These are phyloP conservation scores for Meliscaeva auricollis DNA, from an alignment of 2,888 invertebrate genomes.

Conservation along the genomic window DNA sequence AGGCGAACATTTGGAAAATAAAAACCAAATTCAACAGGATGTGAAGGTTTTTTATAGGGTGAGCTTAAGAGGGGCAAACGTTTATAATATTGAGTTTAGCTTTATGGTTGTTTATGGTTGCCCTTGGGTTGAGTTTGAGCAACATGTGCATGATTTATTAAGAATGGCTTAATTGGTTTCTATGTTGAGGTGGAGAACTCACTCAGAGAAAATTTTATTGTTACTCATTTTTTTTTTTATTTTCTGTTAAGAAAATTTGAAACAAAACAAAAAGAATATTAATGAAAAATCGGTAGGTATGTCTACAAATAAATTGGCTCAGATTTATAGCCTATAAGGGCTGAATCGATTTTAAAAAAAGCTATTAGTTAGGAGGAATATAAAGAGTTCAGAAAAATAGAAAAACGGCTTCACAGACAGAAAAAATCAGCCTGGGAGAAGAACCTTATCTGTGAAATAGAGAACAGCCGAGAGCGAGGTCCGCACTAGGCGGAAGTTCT, in stretches of 20 bases:
- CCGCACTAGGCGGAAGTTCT: too few relatives aligned
- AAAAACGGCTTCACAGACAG: too few relatives aligned
- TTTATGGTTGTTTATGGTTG: not conserved
- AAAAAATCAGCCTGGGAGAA: too few relatives aligned
- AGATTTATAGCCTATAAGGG: too few relatives aligned
- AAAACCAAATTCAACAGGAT: slow-evolving; percentile 2
- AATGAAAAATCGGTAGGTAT: too few relatives aligned
- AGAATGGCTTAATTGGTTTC: slow-evolving; percentile 71
- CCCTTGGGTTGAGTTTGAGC: slow-evolving; percentile 29
- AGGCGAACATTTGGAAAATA: slow-evolving; percentile 65
- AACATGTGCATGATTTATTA: slow-evolving; percentile 74
- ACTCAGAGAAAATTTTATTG: slow-evolving; percentile 3
- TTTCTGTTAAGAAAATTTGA: not conserved
- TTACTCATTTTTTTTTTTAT: slow-evolving; percentile 10
- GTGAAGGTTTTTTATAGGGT: not conserved
- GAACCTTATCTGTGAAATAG: too few relatives aligned
- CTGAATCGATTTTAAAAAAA: too few relatives aligned
- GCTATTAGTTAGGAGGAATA: too few relatives aligned
- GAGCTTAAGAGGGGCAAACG: not conserved
- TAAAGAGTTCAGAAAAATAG: too few relatives aligned
- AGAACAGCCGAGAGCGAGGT: too few relatives aligned
- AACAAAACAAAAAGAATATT: not conserved
- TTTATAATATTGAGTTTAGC: not conserved
- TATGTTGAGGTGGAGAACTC: not conserved
- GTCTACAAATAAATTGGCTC: too few relatives aligned